A percentile compares a stretch with the other conserved stretches of the same genome.
These are phyloP conservation scores for Melanaphis sacchari DNA, from an alignment of 1,140 invertebrate species.

Conservation along the genomic window DNA sequence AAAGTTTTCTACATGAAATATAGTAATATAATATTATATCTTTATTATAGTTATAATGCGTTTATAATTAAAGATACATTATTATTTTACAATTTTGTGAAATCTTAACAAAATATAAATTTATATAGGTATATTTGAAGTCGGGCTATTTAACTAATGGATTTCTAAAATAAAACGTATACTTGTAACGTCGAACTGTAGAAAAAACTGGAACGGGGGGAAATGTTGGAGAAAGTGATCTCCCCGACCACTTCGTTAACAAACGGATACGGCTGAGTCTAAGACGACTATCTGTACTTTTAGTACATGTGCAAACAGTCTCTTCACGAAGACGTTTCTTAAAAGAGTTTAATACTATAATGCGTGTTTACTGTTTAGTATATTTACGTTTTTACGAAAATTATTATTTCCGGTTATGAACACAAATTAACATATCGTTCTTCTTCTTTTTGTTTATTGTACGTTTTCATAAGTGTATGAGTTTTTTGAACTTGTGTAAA, in stretches of 20 bases:
- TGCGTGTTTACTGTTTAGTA: not conserved
- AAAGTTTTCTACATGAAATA: not conserved
- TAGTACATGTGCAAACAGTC: slow-evolving; percentile 55
- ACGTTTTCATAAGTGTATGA: not conserved
- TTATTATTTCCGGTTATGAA: not conserved
- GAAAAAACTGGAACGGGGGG: slow-evolving; percentile 52
- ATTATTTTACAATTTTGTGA: slow-evolving; percentile 20
- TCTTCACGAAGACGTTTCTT: slow-evolving; percentile 20
- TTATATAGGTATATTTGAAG: no score
- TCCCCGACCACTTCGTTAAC: not conserved
- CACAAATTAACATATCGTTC: not conserved
- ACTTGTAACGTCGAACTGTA: not conserved
- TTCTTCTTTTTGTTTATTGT: not conserved
- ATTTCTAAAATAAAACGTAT: slow-evolving; percentile 50
- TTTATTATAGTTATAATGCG: not conserved
- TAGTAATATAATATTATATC: not conserved
- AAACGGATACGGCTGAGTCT: slow-evolving; percentile 31
- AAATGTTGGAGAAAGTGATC: slow-evolving; percentile 56
- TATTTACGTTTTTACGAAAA: not conserved
- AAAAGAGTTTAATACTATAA: not conserved
- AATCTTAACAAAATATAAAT: not conserved
- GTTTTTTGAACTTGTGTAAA: not conserved
- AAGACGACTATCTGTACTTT: not conserved
- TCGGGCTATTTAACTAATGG: slow-evolving; percentile 12
- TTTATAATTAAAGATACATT: not conserved